Evolutionary conservation across 2,113 vertebrate species (phyloP), one percentile per base, ranked within the genome.

Genomic region (Mastomys coucha): DNA sequence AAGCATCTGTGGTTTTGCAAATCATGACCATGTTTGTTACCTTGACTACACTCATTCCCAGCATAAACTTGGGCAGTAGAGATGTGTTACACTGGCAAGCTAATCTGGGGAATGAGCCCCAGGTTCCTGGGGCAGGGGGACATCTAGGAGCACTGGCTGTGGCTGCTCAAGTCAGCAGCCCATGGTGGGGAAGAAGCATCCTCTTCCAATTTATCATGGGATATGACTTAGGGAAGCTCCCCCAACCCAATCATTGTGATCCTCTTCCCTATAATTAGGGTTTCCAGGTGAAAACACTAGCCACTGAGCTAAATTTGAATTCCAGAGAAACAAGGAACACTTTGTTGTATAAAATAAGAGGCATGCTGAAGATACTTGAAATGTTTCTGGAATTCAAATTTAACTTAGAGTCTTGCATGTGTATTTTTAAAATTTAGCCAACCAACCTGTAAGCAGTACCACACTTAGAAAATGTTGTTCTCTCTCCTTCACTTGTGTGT

Each of bases 1-100:
- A 99, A 99, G 98, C 98, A 95, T 98, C 98, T 99, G 97, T 99
- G 98, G 98, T 98, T 99, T 99, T 99, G 99, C 99, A 99, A 98
- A 98, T 95, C 28, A 72, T 76, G 72, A 75, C 80, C 78, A 92
- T 33, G 89, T 98, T 98, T 98, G 98, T 98, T 98, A 95, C 97
- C 97, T 98, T 94, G 6, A 77, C 36, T 72, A 14, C 0, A 2
- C 39, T n/a, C 5, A 19, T 14, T 10, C 39, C 60, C 67, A 88
- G 69, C 56, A 26, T 63, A 58, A 42, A 77, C 63, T 42, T 14
- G 65, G 78, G 6, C 53, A 56, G 31, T 42, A 53, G 80, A 87
- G 24, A 42, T n/a, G 12, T 9, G 2, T 16, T 65, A 33, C 36
- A 39, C 26, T 76, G 24, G 2, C 3, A 7, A 76, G 51, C n/a